Evolutionary conservation across 1,140 invertebrate species (phyloP).

Genomic region (Temnothorax longispinosus): DNA sequence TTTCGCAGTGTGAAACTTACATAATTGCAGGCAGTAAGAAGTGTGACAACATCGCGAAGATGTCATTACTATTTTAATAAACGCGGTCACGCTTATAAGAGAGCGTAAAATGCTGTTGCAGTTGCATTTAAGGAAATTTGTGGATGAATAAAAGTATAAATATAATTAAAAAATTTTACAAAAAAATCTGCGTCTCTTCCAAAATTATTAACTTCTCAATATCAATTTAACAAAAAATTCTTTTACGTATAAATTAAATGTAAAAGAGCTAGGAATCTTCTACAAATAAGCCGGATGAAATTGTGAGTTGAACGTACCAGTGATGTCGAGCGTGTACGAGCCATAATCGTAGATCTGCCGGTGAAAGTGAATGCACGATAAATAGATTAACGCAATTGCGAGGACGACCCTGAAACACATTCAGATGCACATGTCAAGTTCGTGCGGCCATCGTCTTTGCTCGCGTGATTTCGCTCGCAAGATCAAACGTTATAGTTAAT

Average conservation of each 20-base stretch:
- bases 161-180: background rate
- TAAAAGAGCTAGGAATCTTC: background rate
- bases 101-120: background rate
- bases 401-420: slow-evolving; percentile 89
- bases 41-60: slow-evolving; percentile 17
- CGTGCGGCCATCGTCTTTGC: background rate
- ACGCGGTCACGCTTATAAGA: background rate
- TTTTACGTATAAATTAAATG: background rate
- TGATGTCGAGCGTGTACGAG: slow-evolving; percentile 96
- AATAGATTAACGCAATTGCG: slow-evolving; percentile 91
- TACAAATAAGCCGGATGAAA: background rate
- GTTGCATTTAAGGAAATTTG: background rate
- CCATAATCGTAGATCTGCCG: slow-evolving; percentile 95
- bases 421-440: slow-evolving; percentile 55
- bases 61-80: slow-evolving; percentile 11
- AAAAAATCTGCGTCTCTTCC: background rate
- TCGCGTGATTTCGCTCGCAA: background rate
- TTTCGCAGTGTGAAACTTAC: background rate
- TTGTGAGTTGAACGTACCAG: slow-evolving; percentile 87
- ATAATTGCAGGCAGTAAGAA: background rate
- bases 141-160: background rate
- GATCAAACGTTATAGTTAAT: slow-evolving; percentile 23
- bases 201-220: slow-evolving; percentile 9
- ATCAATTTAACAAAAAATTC: background rate
- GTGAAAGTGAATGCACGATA: slow-evolving; percentile 94